These are phyloP conservation scores for Cairina moschata DNA, from an alignment of 2,113 vertebrate genomes.

Conservation along the genomic window DNA sequence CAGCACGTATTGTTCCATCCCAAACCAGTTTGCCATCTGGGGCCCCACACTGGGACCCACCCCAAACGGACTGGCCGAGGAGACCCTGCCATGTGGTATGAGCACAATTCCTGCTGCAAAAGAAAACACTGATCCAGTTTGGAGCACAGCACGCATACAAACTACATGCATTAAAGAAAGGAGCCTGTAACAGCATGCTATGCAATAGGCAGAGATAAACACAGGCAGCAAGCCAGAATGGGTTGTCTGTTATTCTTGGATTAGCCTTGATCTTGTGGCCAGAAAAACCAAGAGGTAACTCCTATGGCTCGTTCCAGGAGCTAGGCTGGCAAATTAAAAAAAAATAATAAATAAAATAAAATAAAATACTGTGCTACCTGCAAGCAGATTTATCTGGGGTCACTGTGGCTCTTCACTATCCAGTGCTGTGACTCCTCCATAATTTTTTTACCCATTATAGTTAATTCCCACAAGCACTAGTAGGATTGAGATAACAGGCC, in stretches of 20 bases:
- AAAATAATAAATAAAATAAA: too few species aligned
- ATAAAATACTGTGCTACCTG: not conserved
- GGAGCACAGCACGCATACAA: not conserved
- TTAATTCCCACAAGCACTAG: not conserved
- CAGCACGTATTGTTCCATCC: not conserved
- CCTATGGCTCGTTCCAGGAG: not conserved
- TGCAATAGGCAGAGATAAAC: not conserved
- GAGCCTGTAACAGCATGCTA: not conserved
- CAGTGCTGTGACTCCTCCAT: not conserved
- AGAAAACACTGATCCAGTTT: not conserved
- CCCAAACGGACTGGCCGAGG: not conserved
- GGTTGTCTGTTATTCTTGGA: not conserved
- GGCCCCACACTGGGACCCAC: not conserved
- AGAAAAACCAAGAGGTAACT: not conserved
- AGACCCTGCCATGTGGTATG: fast-evolving
- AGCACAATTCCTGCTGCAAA: not conserved
- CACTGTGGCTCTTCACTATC: not conserved
- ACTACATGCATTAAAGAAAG: not conserved
- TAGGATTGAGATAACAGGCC: constrained; percentile 9
- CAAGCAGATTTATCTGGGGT: not conserved
- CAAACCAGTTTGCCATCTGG: not conserved
- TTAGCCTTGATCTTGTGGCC: not conserved
- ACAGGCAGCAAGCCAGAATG: not conserved
- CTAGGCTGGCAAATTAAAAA: not conserved
- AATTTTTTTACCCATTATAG: not conserved